These are phyloP conservation scores for Thalassoma bifasciatum DNA, from an alignment of 2,113 vertebrate species.

Conservation along the genomic window DNA sequence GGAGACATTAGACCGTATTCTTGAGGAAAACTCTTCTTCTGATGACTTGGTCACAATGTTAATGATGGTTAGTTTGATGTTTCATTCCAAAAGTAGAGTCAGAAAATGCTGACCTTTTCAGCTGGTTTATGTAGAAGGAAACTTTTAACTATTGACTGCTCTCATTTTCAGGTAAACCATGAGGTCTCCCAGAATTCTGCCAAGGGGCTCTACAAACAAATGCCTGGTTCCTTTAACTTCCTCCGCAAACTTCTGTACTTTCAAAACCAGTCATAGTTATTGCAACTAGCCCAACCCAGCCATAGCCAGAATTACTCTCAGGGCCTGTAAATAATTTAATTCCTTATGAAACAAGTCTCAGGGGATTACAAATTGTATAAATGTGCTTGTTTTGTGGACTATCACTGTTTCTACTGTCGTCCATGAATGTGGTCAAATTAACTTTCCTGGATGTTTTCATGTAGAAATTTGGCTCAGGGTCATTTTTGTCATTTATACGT, in stretches of 20 bases:
- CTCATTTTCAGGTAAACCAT: slow-evolving; percentile 85
- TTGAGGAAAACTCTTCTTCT: slow-evolving; percentile 76
- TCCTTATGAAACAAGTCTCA: background rate
- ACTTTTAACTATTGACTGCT: slow-evolving; percentile 11
- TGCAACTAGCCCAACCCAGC: background rate
- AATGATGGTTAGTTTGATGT: slow-evolving; percentile 82
- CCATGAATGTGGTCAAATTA: no score
- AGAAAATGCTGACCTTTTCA: no score
- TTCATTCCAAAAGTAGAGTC: background rate
- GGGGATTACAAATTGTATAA: no score
- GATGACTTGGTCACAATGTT: slow-evolving; percentile 88
- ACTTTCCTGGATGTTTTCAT: no score
- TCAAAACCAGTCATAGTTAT: slow-evolving; percentile 35
- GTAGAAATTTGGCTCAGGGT: background rate
- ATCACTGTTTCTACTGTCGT: no score
- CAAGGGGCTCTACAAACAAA: slow-evolving; percentile 92
- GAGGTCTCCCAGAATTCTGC: slow-evolving; percentile 87
- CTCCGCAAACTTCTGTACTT: slow-evolving; percentile 94
- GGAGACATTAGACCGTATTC: slow-evolving; percentile 85
- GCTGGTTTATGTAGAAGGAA: background rate
- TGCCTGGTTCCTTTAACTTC: slow-evolving; percentile 93
- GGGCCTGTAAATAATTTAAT: background rate
- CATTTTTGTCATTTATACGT: background rate
- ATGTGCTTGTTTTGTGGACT: no score
- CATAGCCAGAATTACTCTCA: background rate